Base-by-base conservation (phyloP, 2,888 invertebrate genomes). In the Brachyptera putata region DNA sequence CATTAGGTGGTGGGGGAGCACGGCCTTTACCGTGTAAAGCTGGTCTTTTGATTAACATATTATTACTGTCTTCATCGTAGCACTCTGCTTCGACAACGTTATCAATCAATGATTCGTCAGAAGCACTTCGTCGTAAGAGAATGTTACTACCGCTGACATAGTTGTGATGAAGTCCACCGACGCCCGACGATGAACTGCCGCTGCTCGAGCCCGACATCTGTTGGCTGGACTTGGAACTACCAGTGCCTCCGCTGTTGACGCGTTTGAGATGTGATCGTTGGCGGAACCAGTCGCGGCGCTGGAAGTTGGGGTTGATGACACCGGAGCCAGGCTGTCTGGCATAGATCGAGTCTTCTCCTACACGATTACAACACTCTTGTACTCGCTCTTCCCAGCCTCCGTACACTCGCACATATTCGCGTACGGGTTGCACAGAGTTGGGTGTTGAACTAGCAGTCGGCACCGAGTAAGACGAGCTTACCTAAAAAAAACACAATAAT, bases 371-470 rank as follows among this genome's bases (percentile, higher is more conserved):
- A 25, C 65, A 66, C 22, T 67, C 67, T 22, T 64, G 64, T 14
- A 76, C 71, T 60, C 79, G 68, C 37, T 79, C 77, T 68, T 84
- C 84, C 84, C 84, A 84, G 24, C 82, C 83, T 0, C 80, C 78
- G 70, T 84, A 85, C 1, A 84, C 83, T 60, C 84, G 77, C 3
- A 82, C 79, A 71, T 84, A 85, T 65, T 80, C 77, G 22, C 77
- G 74, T 37, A 66, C 75, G 74, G 75, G 67, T 77, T 74, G 67
- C 75, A 75, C 62, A 41, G 62, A 63, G 58, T 78, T 77, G 57
- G 63, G 11, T 72, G 66, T 63, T 72, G 76, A 68, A 74, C 76
- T 7, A 76, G 71, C 68, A 72, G 79, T 78, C 76, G 80, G 70
- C 77, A 80, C 72, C 74, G 70, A 70, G 55, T 68, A 63, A 5